Evolutionary conservation across 2,797 vertebrate species (phyloP).

Genomic region (Lepus oiostolus): DNA sequence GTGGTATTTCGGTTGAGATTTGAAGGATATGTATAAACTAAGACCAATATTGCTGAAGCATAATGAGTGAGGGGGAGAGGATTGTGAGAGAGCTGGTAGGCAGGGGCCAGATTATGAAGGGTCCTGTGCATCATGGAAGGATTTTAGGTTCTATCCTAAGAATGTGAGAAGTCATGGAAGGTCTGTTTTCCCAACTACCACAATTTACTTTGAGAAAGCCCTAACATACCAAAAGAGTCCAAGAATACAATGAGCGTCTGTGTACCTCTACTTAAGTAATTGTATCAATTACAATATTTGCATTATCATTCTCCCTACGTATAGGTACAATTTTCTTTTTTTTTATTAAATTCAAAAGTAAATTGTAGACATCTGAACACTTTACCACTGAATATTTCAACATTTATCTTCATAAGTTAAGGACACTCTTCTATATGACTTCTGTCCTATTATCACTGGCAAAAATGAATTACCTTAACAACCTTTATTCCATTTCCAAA

Average conservation of each 20-base stretch:
- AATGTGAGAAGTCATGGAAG: not conserved
- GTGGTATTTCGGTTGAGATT: not conserved
- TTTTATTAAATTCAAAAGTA: constrained; percentile 34
- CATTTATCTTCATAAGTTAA: not conserved
- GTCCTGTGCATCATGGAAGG: not conserved
- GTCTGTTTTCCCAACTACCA: not conserved
- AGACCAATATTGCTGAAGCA: not conserved
- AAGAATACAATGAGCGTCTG: not conserved
- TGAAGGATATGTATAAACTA: not conserved
- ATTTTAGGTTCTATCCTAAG: constrained; percentile 28
- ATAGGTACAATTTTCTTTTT: not conserved
- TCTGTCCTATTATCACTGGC: not conserved
- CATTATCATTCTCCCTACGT: not conserved
- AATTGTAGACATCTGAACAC: not conserved
- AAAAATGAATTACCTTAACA: constrained; percentile 30
- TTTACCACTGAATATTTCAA: not conserved
- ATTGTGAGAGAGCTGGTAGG: not conserved
- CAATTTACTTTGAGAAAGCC: not conserved
- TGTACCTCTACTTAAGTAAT: not conserved
- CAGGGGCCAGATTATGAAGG: not conserved
- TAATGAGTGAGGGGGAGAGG: not conserved
- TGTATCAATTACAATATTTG: not conserved
- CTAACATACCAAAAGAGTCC: not conserved
- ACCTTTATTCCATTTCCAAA: constrained; percentile 29
- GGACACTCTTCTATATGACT: not conserved